These are phyloP conservation scores for Ammodytes marinus DNA, from an alignment of 2,113 vertebrate genomes.

Conservation along the genomic window DNA sequence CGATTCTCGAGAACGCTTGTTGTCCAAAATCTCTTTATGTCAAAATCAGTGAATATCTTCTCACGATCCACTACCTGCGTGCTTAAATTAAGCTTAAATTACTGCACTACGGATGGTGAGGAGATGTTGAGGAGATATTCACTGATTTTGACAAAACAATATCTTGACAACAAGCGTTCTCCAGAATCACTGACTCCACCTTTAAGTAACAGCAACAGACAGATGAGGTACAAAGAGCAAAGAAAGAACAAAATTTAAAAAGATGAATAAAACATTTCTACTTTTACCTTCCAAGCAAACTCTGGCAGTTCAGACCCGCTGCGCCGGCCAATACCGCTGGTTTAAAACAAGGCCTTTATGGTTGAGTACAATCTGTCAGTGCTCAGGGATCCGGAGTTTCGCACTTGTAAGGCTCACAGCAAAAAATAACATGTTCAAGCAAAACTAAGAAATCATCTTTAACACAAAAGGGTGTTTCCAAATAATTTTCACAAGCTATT, in stretches of 20 bases:
- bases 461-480: slow-evolving; percentile 37
- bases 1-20: no score
- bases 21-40: no score
- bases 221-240: slow-evolving; percentile 13
- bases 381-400: slow-evolving; percentile 48
- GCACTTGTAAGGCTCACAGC: slow-evolving; percentile 40
- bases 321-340: slow-evolving; percentile 43
- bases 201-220: slow-evolving; percentile 12
- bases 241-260: slow-evolving; percentile 24
- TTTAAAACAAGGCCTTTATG: slow-evolving; percentile 45
- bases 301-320: not conserved
- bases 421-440: slow-evolving; percentile 44
- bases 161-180: no score
- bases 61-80: no score
- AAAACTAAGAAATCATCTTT: slow-evolving; percentile 41
- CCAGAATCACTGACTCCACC: no score
- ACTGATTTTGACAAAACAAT: no score
- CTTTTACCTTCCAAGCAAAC: slow-evolving; percentile 18
- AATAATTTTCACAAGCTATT: slow-evolving; percentile 33
- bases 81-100: no score
- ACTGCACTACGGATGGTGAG: no score
- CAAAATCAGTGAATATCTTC: no score
- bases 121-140: no score
- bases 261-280: slow-evolving; percentile 38
- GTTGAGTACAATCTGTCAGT: slow-evolving; percentile 34